Evolutionary conservation across 2,113 vertebrate species (phyloP), one percentile per base, ranked within the genome.

Genomic region (Scortum barcoo): DNA sequence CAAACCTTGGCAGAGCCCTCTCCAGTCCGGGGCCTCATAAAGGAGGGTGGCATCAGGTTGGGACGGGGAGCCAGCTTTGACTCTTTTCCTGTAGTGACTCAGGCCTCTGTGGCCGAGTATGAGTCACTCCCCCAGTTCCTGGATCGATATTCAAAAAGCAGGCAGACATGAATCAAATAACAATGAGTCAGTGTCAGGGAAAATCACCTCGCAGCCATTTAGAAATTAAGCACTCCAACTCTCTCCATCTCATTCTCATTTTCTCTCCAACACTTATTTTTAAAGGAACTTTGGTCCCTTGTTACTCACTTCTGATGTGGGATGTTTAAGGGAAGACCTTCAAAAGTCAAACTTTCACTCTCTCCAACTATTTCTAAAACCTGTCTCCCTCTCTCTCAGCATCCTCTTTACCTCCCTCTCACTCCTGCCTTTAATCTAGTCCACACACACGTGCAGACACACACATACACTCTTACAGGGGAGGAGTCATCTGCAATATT

Each of bases 151-250:
- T 91, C 91, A 90, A 90, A 92, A 76, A 74, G 83, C 76, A 74
- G 86, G 83, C 75, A 58, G 85, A 93, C 90, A 92, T 93, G 85
- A 93, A 93, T 94, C 88, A 92, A 91, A 94, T 85, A 92, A 88
- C 88, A 93, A 90, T 85, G 73, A 93, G 87, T 86, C 88, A 86
- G 88, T 90, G 86, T 89, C 89, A 88, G 84, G 84, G 77, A 90
- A 88, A 93, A 93, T 86, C 87, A 85, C 87, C 85, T 84, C 67
- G 7, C 56, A 22, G 84, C 86, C 88, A 92, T 94, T 93, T 93
- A 80, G 67, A 93, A 93, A 91, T 90, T 58, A 92, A 77, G 80
- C 46, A 24, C 44, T 78, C 28, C 50, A 48, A 42, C 68, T 84
- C 86, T 53, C 44, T 60, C 24, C 2, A 40, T 60, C 80, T 78